phyloP scores from a whole-genome alignment of 1,140 invertebrate genomes.

The Pantala flavescens region DNA sequence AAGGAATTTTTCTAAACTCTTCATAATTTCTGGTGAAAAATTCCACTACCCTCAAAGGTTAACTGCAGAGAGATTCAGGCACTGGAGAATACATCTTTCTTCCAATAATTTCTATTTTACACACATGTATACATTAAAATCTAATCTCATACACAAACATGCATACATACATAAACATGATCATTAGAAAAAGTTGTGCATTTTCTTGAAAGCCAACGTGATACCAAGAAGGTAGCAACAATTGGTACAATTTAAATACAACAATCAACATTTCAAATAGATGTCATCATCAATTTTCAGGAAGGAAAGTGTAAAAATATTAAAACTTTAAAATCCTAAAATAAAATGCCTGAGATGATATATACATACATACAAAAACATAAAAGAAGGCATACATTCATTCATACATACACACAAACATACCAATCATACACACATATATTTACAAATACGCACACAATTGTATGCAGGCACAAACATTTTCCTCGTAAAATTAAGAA shows the following conservation, averaged over 20 bases:
- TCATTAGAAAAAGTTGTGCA: not conserved
- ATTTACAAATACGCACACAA: not conserved
- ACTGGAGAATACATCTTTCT: not conserved
- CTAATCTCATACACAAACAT: no score
- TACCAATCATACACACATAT: not conserved
- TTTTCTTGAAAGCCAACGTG: not conserved
- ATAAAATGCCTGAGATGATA: not conserved
- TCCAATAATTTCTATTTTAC: not conserved
- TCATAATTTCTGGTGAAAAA: no score
- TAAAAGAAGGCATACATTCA: not conserved
- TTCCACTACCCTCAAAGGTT: no score
- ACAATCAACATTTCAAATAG: not conserved
- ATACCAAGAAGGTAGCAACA: no score
- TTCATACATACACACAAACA: not conserved
- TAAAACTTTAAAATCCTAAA: slow-evolving; percentile 1
- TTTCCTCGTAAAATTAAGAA: no score
- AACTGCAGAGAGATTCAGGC: not conserved
- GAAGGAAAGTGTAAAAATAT: slow-evolving; percentile 6
- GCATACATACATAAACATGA: not conserved
- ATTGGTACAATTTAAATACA: not conserved
- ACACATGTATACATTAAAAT: no score
- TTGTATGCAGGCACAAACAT: no score
- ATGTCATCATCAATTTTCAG: not conserved
- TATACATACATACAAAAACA: not conserved
- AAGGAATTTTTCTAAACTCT: no score